A percentile compares a stretch with the other conserved stretches of the same genome.
Conservation (phyloP, 2,113 vertebrate species). For the Apus apus region DNA sequence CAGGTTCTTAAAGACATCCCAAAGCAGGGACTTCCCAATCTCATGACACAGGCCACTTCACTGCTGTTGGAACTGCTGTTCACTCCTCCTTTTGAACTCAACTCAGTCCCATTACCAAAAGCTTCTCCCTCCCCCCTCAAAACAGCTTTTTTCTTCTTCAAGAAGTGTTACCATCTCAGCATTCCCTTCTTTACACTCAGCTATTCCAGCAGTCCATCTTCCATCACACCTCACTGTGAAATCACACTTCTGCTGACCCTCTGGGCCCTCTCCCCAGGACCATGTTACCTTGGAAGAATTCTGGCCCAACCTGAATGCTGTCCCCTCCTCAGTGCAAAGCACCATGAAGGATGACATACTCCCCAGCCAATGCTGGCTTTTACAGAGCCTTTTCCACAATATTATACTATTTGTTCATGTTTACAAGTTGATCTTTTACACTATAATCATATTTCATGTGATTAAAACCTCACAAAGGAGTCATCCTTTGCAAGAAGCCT, state of each 20-base stretch:
- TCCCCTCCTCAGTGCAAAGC: neutral
- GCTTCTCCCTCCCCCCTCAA: neutral
- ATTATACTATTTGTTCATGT: neutral
- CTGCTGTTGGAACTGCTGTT: neutral
- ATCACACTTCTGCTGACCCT: neutral
- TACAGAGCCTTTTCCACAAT: neutral
- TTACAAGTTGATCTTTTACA: neutral
- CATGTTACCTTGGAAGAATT: fast-evolving
- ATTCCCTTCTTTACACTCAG: neutral
- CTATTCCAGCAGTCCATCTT: neutral
- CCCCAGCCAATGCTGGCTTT: neutral
- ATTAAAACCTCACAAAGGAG: neutral
- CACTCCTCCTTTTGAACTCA: neutral
- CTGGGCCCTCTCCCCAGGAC: neutral
- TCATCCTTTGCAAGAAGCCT: neutral
- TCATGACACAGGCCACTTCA: neutral
- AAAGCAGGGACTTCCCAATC: neutral
- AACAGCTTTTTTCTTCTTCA: neutral
- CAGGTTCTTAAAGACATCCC: fast-evolving
- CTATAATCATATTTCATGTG: neutral
- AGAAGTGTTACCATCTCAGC: neutral
- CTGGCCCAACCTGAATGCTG: neutral
- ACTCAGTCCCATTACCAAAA: neutral
- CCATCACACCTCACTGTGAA: neutral
- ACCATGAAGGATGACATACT: neutral